phyloP scores from a whole-genome alignment of 1,140 invertebrate genomes.

The Ceratina calcarata region DNA sequence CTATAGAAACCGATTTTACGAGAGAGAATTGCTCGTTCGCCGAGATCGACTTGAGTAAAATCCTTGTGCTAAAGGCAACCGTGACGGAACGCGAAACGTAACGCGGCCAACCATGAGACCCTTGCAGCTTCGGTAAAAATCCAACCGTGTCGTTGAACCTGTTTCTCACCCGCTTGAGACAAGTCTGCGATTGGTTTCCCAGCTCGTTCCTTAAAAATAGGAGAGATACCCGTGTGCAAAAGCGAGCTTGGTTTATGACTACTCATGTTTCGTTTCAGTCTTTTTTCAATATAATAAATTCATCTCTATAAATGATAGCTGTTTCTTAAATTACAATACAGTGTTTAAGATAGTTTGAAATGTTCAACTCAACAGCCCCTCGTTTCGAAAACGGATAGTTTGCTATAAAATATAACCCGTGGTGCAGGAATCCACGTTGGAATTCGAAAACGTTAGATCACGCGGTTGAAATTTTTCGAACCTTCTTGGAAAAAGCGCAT shows the following conservation, averaged over 20 bases:
- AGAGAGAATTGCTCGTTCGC: conserved; percentile 5
- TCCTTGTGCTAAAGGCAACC: background rate
- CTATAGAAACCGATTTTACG: conserved; percentile 50
- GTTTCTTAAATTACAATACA: too few relatives aligned
- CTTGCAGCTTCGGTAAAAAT: conserved; percentile 13
- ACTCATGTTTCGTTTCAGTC: background rate
- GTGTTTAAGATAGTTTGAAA: too few relatives aligned
- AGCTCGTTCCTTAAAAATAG: conserved; percentile 19
- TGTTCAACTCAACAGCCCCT: too few relatives aligned
- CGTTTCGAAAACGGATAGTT: too few relatives aligned
- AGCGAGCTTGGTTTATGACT: too few relatives aligned
- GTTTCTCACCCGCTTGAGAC: background rate
- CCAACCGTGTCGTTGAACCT: conserved; percentile 24
- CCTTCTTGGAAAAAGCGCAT: background rate
- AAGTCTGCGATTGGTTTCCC: conserved; percentile 5
- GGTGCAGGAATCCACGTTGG: background rate
- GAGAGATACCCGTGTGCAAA: background rate
- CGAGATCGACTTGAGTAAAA: background rate
- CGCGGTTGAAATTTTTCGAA: conserved; percentile 20
- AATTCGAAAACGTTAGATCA: background rate
- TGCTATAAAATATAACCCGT: background rate
- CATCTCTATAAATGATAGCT: too few relatives aligned
- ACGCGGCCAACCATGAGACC: background rate
- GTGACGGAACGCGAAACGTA: conserved; percentile 19
- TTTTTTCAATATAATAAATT: background rate